Base-by-base conservation (phyloP, 2,113 vertebrate species). In the Barbus barbus region DNA sequence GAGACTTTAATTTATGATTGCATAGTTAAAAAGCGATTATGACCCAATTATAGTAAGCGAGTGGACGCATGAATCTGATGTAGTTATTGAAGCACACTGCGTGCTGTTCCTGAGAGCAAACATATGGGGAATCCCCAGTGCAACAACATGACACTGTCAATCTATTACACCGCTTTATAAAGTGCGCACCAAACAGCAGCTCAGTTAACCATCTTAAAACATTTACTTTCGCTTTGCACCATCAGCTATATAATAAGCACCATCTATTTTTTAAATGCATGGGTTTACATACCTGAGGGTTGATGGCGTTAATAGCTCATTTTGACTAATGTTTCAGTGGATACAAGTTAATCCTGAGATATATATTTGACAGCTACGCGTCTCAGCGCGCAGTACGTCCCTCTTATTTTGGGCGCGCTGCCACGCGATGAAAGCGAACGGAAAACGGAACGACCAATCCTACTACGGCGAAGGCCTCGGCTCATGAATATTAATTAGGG, bases 41-140 rank as follows among this genome's bases (percentile, higher is more conserved):
- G n/a, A n/a, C n/a, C n/a, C n/a, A n/a, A n/a, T n/a, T n/a, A n/a
- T n/a, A n/a, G n/a, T n/a, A n/a, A n/a, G n/a, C n/a, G n/a, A n/a
- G n/a, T n/a, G n/a, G n/a, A n/a, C n/a, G n/a, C n/a, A n/a, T n/a
- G n/a, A n/a, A n/a, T n/a, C n/a, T n/a, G n/a, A n/a, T n/a, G n/a
- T n/a, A n/a, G n/a, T n/a, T 31, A 3, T 31, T 31, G 36, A n/a
- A n/a, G n/a, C 36, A 63, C 60, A 28, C 13, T 28, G 13, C 60
- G 60, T 2, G 18, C 46, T 53, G 31, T 31, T 31, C 31, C 31
- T 31, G 31, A 31, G 31, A 1, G 31, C 31, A 31, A 31, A 31
- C 31, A 31, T 3, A 31, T 3, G 31, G 87, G 87, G 83, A 88
- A 81, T 88, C 87, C 87, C 87, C 85, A 33, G 36, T 58, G 81